phyloP scores from a whole-genome alignment of 2,113 vertebrate genomes.

The Pseudonaja textilis region DNA sequence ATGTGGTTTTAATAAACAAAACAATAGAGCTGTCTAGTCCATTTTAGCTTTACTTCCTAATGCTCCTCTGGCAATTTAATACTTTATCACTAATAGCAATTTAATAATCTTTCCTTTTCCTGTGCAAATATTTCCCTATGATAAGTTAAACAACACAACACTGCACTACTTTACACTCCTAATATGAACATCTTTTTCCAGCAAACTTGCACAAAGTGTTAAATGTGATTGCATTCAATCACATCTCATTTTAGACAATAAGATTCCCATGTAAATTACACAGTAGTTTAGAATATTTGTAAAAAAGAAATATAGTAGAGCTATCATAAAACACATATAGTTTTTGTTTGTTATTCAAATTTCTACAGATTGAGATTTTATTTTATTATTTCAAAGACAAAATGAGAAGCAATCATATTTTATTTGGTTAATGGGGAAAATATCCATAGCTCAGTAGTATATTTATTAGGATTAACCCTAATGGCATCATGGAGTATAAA shows the following conservation, averaged over 20 bases:
- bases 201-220: not conserved
- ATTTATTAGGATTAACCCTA: not conserved
- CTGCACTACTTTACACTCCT: not conserved
- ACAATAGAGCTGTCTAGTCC: not conserved
- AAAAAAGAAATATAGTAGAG: not conserved
- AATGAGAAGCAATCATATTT: not conserved
- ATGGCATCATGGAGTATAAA: not conserved
- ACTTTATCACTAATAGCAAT: not conserved
- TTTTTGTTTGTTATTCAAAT: not conserved
- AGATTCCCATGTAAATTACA: not conserved
- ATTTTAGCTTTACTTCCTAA: not conserved
- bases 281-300: not conserved
- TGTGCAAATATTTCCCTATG: not conserved
- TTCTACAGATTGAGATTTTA: not conserved
- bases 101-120: not conserved
- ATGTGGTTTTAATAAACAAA: not conserved
- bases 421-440: not conserved
- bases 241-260: not conserved
- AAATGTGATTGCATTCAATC: not conserved
- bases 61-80: not conserved
- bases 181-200: not conserved
- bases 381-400: not conserved
- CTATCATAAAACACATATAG: not conserved
- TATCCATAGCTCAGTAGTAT: not conserved
- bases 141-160: not conserved